Percentiles rank a stretch among this genome's conserved stretches.
These are phyloP conservation scores for Caenorhabditis sp. DNA, from an alignment of 2,888 invertebrate species.

Conservation along the genomic window DNA sequence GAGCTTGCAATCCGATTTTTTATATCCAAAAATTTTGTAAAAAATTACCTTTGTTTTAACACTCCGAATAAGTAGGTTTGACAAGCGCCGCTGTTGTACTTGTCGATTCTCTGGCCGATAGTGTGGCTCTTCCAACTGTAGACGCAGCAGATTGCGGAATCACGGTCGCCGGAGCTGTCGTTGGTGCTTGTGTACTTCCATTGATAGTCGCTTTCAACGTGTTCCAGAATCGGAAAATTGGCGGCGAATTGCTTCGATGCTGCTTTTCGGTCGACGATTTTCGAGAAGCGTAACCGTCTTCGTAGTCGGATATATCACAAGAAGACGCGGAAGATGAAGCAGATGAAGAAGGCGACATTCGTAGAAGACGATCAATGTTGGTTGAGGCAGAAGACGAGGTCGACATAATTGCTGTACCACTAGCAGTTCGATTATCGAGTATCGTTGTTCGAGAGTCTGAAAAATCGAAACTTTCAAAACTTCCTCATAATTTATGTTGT, in stretches of 20 bases:
- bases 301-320: conserved; percentile 39
- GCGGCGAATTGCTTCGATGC: conserved; percentile 38
- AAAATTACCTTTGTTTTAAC: conserved; percentile 9
- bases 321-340: conserved; percentile 46
- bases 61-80: conserved; percentile 30
- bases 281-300: conserved; percentile 18
- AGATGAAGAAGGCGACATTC: conserved; percentile 36
- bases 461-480: conserved; percentile 4
- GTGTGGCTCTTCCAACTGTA: conserved; percentile 24
- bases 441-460: conserved; percentile 58
- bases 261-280: conserved; percentile 11
- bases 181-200: conserved; percentile 22
- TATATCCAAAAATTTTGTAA: background rate
- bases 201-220: conserved; percentile 40
- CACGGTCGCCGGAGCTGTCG: conserved; percentile 10
- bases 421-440: conserved; percentile 33
- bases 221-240: conserved; percentile 47
- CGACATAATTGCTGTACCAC: conserved; percentile 28
- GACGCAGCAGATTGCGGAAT: conserved; percentile 28
- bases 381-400: conserved; percentile 24
- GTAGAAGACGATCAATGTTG: conserved; percentile 8
- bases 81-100: conserved; percentile 4
- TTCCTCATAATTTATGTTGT: too few species aligned
- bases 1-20: too few species aligned
- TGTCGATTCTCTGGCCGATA: conserved; percentile 13